phyloP scores from a whole-genome alignment of 2,888 invertebrate species.

The Lasioglossum figueresi region DNA sequence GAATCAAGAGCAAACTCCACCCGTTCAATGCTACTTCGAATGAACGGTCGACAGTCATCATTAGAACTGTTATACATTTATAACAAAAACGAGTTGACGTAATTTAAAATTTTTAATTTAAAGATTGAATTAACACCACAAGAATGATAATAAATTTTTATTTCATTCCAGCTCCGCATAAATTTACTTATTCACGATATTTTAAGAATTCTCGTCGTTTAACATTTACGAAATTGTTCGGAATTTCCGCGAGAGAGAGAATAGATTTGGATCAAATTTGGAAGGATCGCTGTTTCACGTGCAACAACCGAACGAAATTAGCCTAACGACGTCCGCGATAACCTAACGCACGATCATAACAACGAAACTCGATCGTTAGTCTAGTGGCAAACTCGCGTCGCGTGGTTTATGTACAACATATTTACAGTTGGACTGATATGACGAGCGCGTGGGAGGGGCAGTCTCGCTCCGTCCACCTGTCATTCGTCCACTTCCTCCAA shows the following conservation, averaged over 20 bases:
- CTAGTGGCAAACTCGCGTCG: slow-evolving; percentile 42
- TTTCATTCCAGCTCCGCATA: neutral
- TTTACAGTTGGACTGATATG: slow-evolving; percentile 60
- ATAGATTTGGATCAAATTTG: too few relatives aligned
- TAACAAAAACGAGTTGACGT: too few relatives aligned
- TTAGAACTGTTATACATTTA: neutral
- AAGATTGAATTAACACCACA: too few relatives aligned
- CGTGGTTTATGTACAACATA: slow-evolving; percentile 55
- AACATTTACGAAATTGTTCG: too few relatives aligned
- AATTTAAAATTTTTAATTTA: too few relatives aligned
- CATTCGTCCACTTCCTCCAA: neutral
- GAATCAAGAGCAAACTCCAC: neutral
- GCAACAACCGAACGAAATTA: neutral
- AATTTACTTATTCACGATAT: neutral
- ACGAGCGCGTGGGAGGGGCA: slow-evolving; percentile 1
- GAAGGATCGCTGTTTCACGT: neutral
- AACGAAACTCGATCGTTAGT: slow-evolving; percentile 38
- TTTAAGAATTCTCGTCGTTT: too few relatives aligned
- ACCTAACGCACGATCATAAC: slow-evolving; percentile 40
- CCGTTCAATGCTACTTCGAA: neutral
- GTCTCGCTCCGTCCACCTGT: neutral
- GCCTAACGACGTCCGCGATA: slow-evolving; percentile 9
- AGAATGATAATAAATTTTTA: too few relatives aligned
- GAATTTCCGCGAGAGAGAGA: neutral
- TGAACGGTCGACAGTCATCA: neutral